Percentiles rank a stretch among this genome's conserved stretches.
Conservation (phyloP, 2,797 vertebrate genomes). For the Lacerta bilineata region DNA sequence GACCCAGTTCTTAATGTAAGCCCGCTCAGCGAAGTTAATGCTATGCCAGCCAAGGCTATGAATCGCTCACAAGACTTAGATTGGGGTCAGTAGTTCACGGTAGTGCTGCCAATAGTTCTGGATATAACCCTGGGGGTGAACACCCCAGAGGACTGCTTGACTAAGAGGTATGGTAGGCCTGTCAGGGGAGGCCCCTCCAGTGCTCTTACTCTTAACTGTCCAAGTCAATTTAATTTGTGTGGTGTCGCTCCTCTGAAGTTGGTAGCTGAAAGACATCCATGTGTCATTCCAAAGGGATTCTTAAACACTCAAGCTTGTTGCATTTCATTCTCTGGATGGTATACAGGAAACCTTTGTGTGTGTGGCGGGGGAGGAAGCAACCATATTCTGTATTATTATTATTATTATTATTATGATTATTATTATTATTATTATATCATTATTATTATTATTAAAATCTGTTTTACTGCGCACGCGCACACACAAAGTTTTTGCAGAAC, state of each 20-base stretch:
- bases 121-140: conserved; percentile 5
- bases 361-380: background rate
- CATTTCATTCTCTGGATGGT: background rate
- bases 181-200: background rate
- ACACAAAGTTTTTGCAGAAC: too few relatives aligned
- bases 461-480: too few relatives aligned
- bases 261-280: background rate
- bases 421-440: conserved; percentile 10
- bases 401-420: too few relatives aligned
- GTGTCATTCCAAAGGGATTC: conserved; percentile 31
- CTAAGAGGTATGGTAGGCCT: conserved; percentile 10
- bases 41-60: conserved; percentile 27
- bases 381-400: background rate
- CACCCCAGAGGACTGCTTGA: background rate
- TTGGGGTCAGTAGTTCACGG: conserved; percentile 2
- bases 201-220: conserved; percentile 1
- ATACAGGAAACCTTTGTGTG: conserved; percentile 13
- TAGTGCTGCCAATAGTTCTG: conserved; percentile 9
- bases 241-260: background rate
- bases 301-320: conserved; percentile 13
- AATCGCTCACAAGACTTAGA: conserved; percentile 33
- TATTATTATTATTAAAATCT: too few relatives aligned
- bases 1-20: conserved; percentile 6
- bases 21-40: conserved; percentile 15
- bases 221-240: background rate